A percentile compares a stretch with the other conserved stretches of the same genome.
These are phyloP conservation scores for Lithophane leautieri DNA, from an alignment of 2,888 invertebrate genomes.

Conservation along the genomic window DNA sequence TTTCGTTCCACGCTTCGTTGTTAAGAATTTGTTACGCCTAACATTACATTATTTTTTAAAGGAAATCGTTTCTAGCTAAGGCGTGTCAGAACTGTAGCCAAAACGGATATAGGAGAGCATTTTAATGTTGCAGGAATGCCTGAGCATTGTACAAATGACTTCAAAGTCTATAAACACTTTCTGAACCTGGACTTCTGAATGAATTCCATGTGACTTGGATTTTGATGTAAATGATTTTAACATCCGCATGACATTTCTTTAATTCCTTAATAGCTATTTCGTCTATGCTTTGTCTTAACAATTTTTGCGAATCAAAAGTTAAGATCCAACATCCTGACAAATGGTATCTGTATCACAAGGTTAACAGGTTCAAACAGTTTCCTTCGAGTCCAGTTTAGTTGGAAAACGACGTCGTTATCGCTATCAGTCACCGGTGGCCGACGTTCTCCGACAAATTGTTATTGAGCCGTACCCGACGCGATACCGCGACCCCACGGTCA, in stretches of 20 bases:
- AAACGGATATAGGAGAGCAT: constrained; percentile 5
- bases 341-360: constrained; percentile 56
- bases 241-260: constrained; percentile 4
- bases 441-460: constrained; percentile 74
- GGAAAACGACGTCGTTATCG: constrained; percentile 58
- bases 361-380: constrained; percentile 61
- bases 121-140: not conserved
- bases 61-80: constrained; percentile 30
- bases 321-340: constrained; percentile 55
- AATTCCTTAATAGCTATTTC: not conserved
- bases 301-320: constrained; percentile 11
- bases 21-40: constrained; percentile 53
- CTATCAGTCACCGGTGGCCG: constrained; percentile 66
- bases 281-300: constrained; percentile 14
- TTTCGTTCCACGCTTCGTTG: constrained; percentile 48
- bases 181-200: not conserved
- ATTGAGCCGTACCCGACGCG: constrained; percentile 66
- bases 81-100: constrained; percentile 39
- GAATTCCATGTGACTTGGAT: not conserved
- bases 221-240: not conserved
- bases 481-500: constrained; percentile 70
- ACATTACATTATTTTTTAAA: constrained; percentile 32
- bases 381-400: constrained; percentile 60
- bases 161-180: not conserved
- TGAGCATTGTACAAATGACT: not conserved